phyloP scores from a whole-genome alignment of 2,113 vertebrate genomes.

The Coryphaenoides rupestris region DNA sequence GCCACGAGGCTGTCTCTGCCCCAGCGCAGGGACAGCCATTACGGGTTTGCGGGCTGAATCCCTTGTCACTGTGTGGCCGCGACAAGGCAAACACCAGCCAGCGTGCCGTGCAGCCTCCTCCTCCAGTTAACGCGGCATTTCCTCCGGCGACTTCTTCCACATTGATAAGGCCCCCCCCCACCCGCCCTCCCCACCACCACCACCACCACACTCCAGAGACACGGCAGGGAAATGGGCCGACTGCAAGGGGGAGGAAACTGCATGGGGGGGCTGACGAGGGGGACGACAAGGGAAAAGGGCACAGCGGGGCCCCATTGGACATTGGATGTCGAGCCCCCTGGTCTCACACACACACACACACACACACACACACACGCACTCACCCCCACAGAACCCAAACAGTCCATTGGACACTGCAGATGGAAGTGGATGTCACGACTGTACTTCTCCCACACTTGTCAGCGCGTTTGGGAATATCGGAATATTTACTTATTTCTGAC shows the following conservation, averaged over 20 bases:
- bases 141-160: conserved; percentile 69
- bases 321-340: no score
- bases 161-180: conserved; percentile 68
- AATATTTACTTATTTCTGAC: conserved; percentile 15
- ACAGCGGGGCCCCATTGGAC: no score
- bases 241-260: background rate
- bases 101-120: conserved; percentile 42
- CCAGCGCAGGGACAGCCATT: background rate
- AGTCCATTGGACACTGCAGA: conserved; percentile 43
- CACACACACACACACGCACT: background rate
- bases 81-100: conserved; percentile 53
- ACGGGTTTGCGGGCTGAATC: conserved; percentile 28
- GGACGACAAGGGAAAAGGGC: no score
- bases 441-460: conserved; percentile 37
- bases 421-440: conserved; percentile 65
- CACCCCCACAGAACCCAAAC: conserved; percentile 28
- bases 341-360: background rate
- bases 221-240: background rate
- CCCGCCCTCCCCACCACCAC: conserved; percentile 9
- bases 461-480: conserved; percentile 59
- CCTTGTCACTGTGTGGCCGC: conserved; percentile 19
- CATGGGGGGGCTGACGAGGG: no score
- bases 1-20: conserved; percentile 45
- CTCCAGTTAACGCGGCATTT: conserved; percentile 75
- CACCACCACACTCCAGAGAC: background rate